phyloP scores from a whole-genome alignment of 1,140 invertebrate genomes.

The Onthophagus taurus region DNA sequence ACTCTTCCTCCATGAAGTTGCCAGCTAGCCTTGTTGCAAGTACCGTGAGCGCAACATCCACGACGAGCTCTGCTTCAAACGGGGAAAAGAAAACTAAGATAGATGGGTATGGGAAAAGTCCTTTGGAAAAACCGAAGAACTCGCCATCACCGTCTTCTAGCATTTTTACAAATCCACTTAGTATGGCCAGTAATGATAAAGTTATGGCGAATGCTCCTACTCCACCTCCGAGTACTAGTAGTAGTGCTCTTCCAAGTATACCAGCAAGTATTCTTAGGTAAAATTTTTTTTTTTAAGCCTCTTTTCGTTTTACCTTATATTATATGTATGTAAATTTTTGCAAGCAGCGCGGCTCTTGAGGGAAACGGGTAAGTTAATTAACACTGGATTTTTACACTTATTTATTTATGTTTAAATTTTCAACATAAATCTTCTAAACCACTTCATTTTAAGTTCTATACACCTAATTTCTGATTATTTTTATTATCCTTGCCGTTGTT shows the following conservation, averaged over 20 bases:
- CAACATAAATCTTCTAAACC: no score
- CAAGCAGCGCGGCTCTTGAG: slow-evolving; percentile 49
- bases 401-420: no score
- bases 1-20: slow-evolving; percentile 22
- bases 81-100: slow-evolving; percentile 16
- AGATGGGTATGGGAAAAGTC: slow-evolving; percentile 24
- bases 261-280: slow-evolving; percentile 43
- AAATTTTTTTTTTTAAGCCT: slow-evolving; percentile 17
- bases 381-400: slow-evolving; percentile 4
- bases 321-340: slow-evolving; percentile 12
- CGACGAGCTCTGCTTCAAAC: slow-evolving; percentile 12
- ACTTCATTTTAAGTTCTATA: neutral
- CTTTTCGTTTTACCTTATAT: slow-evolving; percentile 14
- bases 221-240: slow-evolving; percentile 26
- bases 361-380: slow-evolving; percentile 43
- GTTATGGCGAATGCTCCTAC: slow-evolving; percentile 19
- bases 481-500: neutral
- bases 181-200: slow-evolving; percentile 30
- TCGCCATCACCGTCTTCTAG: slow-evolving; percentile 24
- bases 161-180: slow-evolving; percentile 35
- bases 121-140: slow-evolving; percentile 24
- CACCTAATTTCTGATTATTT: neutral
- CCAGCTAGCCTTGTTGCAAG: slow-evolving; percentile 28
- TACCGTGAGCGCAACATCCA: slow-evolving; percentile 18
- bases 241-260: slow-evolving; percentile 28